Conservation (phyloP, 2,888 invertebrate species). For the Sarcophaga variegata region DNA sequence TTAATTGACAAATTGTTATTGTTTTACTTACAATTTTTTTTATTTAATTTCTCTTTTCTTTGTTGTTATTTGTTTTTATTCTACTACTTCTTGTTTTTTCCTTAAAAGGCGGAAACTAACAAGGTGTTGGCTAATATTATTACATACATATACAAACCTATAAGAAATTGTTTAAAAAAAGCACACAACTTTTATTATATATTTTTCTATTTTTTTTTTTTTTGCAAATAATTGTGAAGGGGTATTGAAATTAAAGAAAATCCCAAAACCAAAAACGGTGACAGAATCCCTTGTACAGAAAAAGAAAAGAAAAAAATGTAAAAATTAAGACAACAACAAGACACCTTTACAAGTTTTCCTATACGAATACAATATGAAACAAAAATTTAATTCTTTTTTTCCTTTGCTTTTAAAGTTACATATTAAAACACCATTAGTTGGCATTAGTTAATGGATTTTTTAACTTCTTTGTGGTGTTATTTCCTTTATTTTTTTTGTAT, state of each 20-base stretch:
- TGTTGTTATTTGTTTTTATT: slow-evolving; percentile 17
- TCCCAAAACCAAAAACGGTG: slow-evolving; percentile 38
- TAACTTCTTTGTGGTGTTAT: background rate
- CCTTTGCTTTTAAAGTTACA: background rate
- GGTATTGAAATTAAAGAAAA: background rate
- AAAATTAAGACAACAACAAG: background rate
- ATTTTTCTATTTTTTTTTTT: background rate
- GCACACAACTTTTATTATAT: background rate
- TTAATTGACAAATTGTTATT: slow-evolving; percentile 54
- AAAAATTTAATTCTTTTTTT: slow-evolving; percentile 3
- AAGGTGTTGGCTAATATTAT: slow-evolving; percentile 57
- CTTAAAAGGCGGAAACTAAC: slow-evolving; percentile 51
- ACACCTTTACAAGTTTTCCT: slow-evolving; percentile 56
- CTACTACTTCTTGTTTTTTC: slow-evolving; percentile 47
- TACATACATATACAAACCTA: background rate
- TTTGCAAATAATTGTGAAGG: slow-evolving; percentile 23
- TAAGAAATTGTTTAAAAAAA: slow-evolving; percentile 12
- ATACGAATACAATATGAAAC: background rate
- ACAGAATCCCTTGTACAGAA: slow-evolving; percentile 31
- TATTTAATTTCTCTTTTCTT: slow-evolving; percentile 36
- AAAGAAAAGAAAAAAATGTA: background rate
- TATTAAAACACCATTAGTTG: background rate
- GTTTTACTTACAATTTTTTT: slow-evolving; percentile 25
- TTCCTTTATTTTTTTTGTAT: background rate
- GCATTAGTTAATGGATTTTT: background rate